Conservation (phyloP, 2,797 vertebrate species). For the Tapera naevia region DNA sequence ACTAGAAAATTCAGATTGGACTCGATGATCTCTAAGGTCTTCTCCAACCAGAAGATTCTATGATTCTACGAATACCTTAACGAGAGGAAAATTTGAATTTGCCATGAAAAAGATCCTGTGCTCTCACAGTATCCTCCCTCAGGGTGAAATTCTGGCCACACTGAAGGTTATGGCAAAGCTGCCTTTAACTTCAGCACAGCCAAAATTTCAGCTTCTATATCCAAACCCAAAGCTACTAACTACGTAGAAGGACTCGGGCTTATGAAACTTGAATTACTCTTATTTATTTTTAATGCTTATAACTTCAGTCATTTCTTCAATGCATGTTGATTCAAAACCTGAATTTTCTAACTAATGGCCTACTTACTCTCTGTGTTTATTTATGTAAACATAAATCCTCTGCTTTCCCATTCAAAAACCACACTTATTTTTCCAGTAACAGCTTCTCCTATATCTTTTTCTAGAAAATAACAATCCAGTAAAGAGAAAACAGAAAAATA, state of each 20-base stretch:
- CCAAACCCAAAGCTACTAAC: not conserved
- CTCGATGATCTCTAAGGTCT: too few relatives aligned
- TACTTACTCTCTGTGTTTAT: not conserved
- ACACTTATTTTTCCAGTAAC: not conserved
- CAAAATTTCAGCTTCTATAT: not conserved
- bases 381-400: slow-evolving; percentile 12
- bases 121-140: not conserved
- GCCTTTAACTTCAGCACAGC: not conserved
- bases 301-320: not conserved
- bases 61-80: not conserved
- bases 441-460: not conserved
- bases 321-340: not conserved
- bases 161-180: not conserved
- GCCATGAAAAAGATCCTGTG: not conserved
- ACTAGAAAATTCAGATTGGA: too few relatives aligned
- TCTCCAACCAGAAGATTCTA: too few relatives aligned
- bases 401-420: not conserved
- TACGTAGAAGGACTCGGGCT: not conserved
- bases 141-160: not conserved
- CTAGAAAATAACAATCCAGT: not conserved
- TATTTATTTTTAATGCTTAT: slow-evolving; percentile 19
- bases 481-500: not conserved
- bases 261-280: not conserved
- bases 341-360: slow-evolving; percentile 1
- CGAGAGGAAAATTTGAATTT: not conserved